Conservation (phyloP, 2,797 vertebrate species). For the Peromyscus eremicus region DNA sequence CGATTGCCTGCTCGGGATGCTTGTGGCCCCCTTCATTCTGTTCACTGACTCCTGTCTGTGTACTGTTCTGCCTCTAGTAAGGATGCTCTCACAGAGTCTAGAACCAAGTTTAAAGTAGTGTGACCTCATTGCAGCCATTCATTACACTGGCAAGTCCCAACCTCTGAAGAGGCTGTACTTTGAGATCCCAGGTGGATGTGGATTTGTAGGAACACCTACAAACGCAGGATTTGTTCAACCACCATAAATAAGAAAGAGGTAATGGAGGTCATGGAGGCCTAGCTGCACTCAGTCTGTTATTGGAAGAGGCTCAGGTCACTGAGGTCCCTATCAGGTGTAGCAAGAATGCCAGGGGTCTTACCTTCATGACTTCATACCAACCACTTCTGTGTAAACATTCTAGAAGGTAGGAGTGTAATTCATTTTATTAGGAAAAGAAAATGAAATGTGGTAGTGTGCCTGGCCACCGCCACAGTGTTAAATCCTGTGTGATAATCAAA, state of each 20-base stretch:
- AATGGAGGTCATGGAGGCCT: fast-evolving
- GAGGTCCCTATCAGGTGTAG: fast-evolving
- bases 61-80: not conserved
- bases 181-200: not conserved
- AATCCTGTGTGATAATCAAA: not conserved
- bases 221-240: not conserved
- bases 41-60: not conserved
- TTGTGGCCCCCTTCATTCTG: fast-evolving
- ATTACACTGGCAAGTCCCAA: not conserved
- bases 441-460: fast-evolving
- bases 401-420: not conserved
- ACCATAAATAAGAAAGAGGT: not conserved
- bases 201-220: not conserved
- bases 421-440: not conserved
- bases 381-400: fast-evolving
- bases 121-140: not conserved
- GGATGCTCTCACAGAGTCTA: not conserved
- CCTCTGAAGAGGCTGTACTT: not conserved
- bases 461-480: fast-evolving
- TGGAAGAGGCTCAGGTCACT: fast-evolving
- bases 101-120: not conserved
- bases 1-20: fast-evolving
- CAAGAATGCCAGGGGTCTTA: fast-evolving
- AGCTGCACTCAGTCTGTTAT: fast-evolving
- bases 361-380: fast-evolving